These are phyloP conservation scores for Nematostella vectensis DNA, from an alignment of 92 coral and sea anemone species.

Conservation along the genomic window DNA sequence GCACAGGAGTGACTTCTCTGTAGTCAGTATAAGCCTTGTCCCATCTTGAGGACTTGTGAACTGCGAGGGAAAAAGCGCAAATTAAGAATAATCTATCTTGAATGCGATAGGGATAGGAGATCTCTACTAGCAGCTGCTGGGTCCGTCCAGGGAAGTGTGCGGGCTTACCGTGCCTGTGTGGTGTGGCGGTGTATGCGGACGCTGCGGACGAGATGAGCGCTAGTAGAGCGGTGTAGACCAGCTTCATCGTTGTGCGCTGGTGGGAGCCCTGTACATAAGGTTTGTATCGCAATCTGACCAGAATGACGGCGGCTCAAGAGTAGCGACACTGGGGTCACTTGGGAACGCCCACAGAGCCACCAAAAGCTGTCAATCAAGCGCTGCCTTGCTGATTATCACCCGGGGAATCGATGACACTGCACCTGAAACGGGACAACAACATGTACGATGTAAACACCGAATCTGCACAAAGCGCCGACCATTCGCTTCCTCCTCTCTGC, in stretches of 20 bases:
- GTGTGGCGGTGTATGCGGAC: conserved; percentile 15
- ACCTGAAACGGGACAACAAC: conserved; percentile 28
- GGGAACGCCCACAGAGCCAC: conserved; percentile 63
- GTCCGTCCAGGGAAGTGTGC: too few relatives aligned
- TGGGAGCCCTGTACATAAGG: conserved; percentile 20
- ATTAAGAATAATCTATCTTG: conserved; percentile 16
- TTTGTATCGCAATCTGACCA: conserved; percentile 30
- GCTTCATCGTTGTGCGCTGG: conserved; percentile 32
- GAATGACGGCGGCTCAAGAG: conserved; percentile 46
- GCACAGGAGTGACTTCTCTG: conserved; percentile 26
- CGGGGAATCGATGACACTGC: conserved; percentile 48
- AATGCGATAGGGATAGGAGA: too few relatives aligned
- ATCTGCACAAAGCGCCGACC: too few relatives aligned
- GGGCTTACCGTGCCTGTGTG: conserved; percentile 32
- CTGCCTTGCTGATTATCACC: conserved; percentile 27
- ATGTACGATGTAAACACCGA: too few relatives aligned
- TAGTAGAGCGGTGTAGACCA: conserved; percentile 18
- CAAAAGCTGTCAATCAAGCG: conserved; percentile 51
- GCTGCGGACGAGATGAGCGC: conserved; percentile 21
- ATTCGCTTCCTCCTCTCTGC: too few relatives aligned
- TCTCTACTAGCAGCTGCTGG: too few relatives aligned
- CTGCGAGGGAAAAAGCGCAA: too few relatives aligned
- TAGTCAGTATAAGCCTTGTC: conserved; percentile 19
- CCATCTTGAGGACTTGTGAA: conserved; percentile 12
- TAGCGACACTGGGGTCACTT: conserved; percentile 39